Percentiles rank a stretch among this genome's conserved stretches.
phyloP scores from a whole-genome alignment of 2,797 vertebrate species.

The Helarctos malayanus region DNA sequence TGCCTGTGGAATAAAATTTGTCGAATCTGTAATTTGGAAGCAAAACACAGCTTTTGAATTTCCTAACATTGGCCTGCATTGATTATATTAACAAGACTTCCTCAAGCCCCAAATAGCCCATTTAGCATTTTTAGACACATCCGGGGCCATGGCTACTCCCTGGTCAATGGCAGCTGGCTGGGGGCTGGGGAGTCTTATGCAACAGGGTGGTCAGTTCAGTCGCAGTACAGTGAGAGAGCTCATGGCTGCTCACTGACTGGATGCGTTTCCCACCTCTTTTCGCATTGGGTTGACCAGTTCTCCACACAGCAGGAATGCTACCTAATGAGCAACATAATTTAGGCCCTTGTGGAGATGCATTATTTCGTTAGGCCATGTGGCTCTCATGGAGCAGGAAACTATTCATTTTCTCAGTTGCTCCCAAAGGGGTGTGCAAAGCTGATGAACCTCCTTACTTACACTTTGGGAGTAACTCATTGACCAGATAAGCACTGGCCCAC shows the following conservation, averaged over 20 bases:
- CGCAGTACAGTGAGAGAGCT: neutral
- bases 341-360: constrained; percentile 35
- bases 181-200: no score
- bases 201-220: neutral
- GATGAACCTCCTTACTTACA: constrained; percentile 31
- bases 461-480: constrained; percentile 35
- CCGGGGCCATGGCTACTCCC: neutral
- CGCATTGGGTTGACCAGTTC: constrained; percentile 42
- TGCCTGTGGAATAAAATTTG: constrained; percentile 31
- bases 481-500: neutral
- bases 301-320: neutral
- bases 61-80: constrained; percentile 16
- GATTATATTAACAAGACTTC: constrained; percentile 14
- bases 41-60: constrained; percentile 51
- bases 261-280: neutral
- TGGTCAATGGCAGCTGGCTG: neutral
- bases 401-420: constrained; percentile 66
- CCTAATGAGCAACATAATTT: constrained; percentile 59
- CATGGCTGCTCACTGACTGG: neutral
- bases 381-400: constrained; percentile 42
- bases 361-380: constrained; percentile 69
- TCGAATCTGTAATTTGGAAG: constrained; percentile 51
- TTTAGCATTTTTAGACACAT: constrained; percentile 20
- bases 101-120: neutral
- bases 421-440: neutral